Conservation (phyloP, 2,888 invertebrate genomes). For the Notodonta dromedarius region DNA sequence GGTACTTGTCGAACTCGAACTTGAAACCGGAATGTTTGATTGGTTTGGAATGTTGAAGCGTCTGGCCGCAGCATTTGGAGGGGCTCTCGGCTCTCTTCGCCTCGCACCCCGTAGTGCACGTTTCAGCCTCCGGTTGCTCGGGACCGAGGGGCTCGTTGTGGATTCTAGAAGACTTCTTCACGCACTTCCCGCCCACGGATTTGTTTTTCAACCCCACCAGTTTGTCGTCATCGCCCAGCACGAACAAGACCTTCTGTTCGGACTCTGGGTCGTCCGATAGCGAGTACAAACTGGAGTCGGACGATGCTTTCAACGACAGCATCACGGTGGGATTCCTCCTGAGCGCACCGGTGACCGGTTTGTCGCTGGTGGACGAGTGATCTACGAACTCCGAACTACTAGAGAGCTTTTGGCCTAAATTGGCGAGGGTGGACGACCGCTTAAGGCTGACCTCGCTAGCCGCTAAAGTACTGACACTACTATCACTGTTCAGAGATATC, state of each 20-base stretch:
- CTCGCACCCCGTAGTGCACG: slow-evolving; percentile 52
- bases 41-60: slow-evolving; percentile 83
- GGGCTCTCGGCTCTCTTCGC: slow-evolving; percentile 60
- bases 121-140: slow-evolving; percentile 47
- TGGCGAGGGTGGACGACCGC: slow-evolving; percentile 65
- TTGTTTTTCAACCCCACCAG: slow-evolving; percentile 86
- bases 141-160: slow-evolving; percentile 51
- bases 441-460: slow-evolving; percentile 64
- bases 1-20: slow-evolving; percentile 89
- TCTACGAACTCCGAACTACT: slow-evolving; percentile 52
- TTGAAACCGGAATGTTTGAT: slow-evolving; percentile 89
- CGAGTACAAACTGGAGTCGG: slow-evolving; percentile 68
- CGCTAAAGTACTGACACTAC: slow-evolving; percentile 62
- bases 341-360: slow-evolving; percentile 50
- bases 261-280: slow-evolving; percentile 57
- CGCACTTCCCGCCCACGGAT: slow-evolving; percentile 68
- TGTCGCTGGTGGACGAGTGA: slow-evolving; percentile 45
- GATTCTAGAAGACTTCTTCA: slow-evolving; percentile 70
- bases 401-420: slow-evolving; percentile 72
- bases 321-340: slow-evolving; percentile 64
- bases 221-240: slow-evolving; percentile 88
- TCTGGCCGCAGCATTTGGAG: slow-evolving; percentile 77
- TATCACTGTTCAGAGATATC: slow-evolving; percentile 64
- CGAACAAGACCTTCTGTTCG: slow-evolving; percentile 86
- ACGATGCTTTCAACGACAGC: slow-evolving; percentile 57